Evolutionary conservation across 2,888 invertebrate species (phyloP), one percentile per base, ranked within the genome.

Genomic region (Aethes cnicana): DNA sequence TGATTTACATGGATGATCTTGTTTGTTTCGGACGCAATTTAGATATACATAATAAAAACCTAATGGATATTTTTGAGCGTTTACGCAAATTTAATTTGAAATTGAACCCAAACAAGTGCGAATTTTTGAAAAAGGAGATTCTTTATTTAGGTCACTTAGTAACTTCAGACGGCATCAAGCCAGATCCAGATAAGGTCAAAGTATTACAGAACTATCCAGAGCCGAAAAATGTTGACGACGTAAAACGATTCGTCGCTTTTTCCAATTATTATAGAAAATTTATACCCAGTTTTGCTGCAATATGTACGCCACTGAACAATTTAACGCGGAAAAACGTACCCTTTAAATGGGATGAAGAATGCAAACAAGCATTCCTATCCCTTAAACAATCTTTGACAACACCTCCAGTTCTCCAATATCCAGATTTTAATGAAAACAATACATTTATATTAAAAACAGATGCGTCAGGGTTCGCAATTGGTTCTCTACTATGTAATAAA

Each of bases 211-310:
- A 9, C 9, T 33, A 14, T 35, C 8, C 44, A n/a, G 42, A n/a
- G n/a, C n/a, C n/a, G n/a, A n/a, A n/a, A n/a, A n/a, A n/a, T n/a
- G n/a, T n/a, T n/a, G n/a, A n/a, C 30, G 50, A 65, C 20, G 21
- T 68, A 9, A 52, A 64, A 49, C 59, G 47, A 17, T 46, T 68
- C 12, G 52, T 71, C 30, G 69, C 64, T 5, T 67, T 69, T 63
- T 64, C 12, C 5, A 57, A 53, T 57, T 67, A 53, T 62, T 55
- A 59, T 60, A 64, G 52, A 57, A 66, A 58, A 17, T 59, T 20
- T 16, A n/a, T n/a, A n/a, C 52, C 33, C n/a, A n/a, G n/a, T n/a
- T n/a, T n/a, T n/a, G n/a, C n/a, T n/a, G n/a, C n/a, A n/a, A n/a
- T n/a, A n/a, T n/a, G n/a, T n/a, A n/a, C n/a, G n/a, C n/a, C n/a